Evolutionary conservation across 2,888 invertebrate genomes (phyloP).

Genomic region (Dione juno): DNA sequence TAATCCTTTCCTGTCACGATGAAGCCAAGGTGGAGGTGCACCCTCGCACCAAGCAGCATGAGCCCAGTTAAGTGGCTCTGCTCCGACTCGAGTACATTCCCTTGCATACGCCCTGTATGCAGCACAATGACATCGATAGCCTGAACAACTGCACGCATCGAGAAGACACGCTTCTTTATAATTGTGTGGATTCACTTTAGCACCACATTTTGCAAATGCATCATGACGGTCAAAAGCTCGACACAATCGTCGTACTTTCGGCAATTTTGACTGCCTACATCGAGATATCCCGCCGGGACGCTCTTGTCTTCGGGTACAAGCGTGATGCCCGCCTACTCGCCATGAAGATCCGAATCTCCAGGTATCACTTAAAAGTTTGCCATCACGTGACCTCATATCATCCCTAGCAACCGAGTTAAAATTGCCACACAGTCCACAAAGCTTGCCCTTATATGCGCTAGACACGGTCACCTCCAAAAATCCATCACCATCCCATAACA

Average conservation of each 20-base stretch:
- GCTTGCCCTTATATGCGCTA: slow-evolving; percentile 87
- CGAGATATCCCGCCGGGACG: slow-evolving; percentile 70
- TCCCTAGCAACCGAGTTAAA: slow-evolving; percentile 94
- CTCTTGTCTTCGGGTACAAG: slow-evolving; percentile 86
- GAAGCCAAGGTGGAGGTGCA: slow-evolving; percentile 68
- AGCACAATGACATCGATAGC: slow-evolving; percentile 93
- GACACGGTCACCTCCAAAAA: slow-evolving; percentile 94
- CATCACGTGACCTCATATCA: slow-evolving; percentile 90
- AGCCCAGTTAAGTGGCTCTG: slow-evolving; percentile 88
- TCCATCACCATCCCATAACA: slow-evolving; percentile 97
- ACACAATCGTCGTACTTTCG: slow-evolving; percentile 78
- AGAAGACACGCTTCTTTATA: slow-evolving; percentile 93
- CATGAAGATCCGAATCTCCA: slow-evolving; percentile 94
- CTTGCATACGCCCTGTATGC: slow-evolving; percentile 94
- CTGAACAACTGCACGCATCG: slow-evolving; percentile 95
- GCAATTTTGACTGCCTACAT: slow-evolving; percentile 76
- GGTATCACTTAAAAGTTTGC: slow-evolving; percentile 85
- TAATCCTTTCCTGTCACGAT: slow-evolving; percentile 57
- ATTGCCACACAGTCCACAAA: slow-evolving; percentile 97
- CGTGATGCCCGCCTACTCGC: slow-evolving; percentile 92
- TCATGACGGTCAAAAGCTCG: slow-evolving; percentile 77
- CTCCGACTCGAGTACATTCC: slow-evolving; percentile 92
- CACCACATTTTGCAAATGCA: slow-evolving; percentile 90
- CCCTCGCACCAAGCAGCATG: slow-evolving; percentile 86
- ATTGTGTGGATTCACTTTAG: slow-evolving; percentile 90